Evolutionary conservation across 92 coral and sea anemone species (phyloP), one percentile per base, ranked within the genome.

Genomic region (Umimayanthus kanabou): DNA sequence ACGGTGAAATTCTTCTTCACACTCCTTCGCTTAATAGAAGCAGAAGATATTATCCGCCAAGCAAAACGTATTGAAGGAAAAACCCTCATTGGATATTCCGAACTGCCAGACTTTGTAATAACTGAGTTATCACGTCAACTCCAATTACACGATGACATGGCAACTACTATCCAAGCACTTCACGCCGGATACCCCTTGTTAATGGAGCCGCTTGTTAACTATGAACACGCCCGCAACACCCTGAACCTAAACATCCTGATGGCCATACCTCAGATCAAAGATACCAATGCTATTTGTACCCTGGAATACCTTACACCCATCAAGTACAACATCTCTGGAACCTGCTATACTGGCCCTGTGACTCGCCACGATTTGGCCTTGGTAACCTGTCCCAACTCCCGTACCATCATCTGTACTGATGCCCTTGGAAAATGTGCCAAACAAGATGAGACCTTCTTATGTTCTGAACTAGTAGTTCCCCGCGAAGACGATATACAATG

Each of bases 261-360:
- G 33, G 79, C 89, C 1, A 10, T 89, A 37, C 89, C 92, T 10
- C 89, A 42, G 5, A n/a, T 89, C 4, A 78, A 74, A 42, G 85
- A 77, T 55, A 9, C 6, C 2, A 26, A 40, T 29, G 88, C 88
- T 4, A 83, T 89, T 43, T 89, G 89, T 49, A 85, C 92, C 7
- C 45, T 89, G 4, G 89, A 89, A 69, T 66, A 84, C 61, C 47
- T 89, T 2, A 26, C 84, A 5, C 88, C 91, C 6, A 10, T 83
- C 18, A 89, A 78, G 75, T 89, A 39, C 14, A 85, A 89, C 23
- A 37, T 64, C 0, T 61, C 85, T 0, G 76, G 81, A 26, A 26
- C 2, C 0, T 89, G 91, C 71, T 89, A 84, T 39, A 37, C 85
- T 0, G 92, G 89, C 1, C 91, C 88, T 2, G 78, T 89, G 7